Conservation (phyloP, 2,888 invertebrate species). For the Bruchidius siliquastri region DNA sequence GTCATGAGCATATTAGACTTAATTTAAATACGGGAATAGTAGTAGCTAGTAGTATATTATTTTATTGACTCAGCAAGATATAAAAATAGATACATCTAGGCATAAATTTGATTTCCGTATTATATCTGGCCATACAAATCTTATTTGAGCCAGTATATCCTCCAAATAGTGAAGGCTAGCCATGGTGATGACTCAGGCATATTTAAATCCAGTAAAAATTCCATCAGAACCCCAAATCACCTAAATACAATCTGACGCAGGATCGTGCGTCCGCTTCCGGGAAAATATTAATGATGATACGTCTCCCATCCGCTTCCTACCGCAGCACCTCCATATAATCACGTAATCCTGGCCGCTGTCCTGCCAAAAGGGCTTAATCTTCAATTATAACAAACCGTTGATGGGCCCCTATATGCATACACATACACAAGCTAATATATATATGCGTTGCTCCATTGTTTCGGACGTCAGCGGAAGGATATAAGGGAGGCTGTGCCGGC, state of each 20-base stretch:
- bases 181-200: not conserved
- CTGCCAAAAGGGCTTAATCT: conserved; percentile 33
- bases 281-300: conserved; percentile 31
- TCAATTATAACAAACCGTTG: conserved; percentile 32
- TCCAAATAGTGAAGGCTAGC: too few species aligned
- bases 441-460: conserved; percentile 11
- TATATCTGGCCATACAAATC: too few species aligned
- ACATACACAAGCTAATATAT: conserved; percentile 11
- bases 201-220: not conserved
- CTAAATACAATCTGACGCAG: not conserved
- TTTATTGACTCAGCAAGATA: too few species aligned
- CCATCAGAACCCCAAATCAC: not conserved
- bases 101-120: too few species aligned
- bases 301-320: conserved; percentile 1
- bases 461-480: conserved; percentile 4
- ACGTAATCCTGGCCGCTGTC: conserved; percentile 27
- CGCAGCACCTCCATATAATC: conserved; percentile 23
- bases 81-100: too few species aligned
- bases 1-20: too few species aligned
- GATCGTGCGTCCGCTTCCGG: conserved; percentile 9
- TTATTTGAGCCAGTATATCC: too few species aligned
- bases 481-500: not conserved
- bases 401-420: conserved; percentile 9
- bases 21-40: too few species aligned
- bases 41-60: too few species aligned